Evolutionary conservation across 1,140 invertebrate genomes (phyloP).

Genomic region (Eumeta japonica): DNA sequence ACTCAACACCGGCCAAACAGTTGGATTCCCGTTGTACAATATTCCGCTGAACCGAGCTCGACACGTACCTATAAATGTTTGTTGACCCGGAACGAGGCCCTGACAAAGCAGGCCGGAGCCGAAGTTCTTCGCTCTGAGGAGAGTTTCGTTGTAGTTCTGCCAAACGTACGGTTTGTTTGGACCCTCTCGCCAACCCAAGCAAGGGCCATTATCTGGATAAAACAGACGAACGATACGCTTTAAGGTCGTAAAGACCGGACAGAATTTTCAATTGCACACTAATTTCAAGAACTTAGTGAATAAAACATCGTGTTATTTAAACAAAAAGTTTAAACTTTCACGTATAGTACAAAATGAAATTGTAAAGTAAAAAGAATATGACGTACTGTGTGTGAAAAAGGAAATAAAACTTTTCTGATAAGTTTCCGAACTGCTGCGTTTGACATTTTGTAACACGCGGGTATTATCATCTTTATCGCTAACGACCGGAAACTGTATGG

Average conservation of each 20-base stretch:
- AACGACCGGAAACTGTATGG: conserved; percentile 36
- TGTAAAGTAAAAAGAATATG: too few species aligned
- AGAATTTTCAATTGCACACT: conserved; percentile 1
- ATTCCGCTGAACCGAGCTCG: neutral
- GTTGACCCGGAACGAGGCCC: conserved; percentile 71
- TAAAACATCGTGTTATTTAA: too few species aligned
- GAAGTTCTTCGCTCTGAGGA: conserved; percentile 87
- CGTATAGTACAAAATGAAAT: too few species aligned
- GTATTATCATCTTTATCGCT: conserved; percentile 39
- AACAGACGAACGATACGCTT: too few species aligned
- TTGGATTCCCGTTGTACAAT: too few species aligned
- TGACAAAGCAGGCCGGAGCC: conserved; percentile 84
- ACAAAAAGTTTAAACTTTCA: too few species aligned
- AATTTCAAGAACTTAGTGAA: too few species aligned
- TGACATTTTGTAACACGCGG: conserved; percentile 33
- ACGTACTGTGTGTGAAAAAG: too few species aligned
- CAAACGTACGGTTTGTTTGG: conserved; percentile 83
- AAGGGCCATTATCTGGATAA: conserved; percentile 82
- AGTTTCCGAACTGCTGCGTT: too few species aligned
- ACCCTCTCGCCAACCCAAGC: conserved; percentile 86
- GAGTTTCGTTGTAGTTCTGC: conserved; percentile 91
- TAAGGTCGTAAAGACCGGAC: conserved; percentile 1
- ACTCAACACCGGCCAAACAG: too few species aligned
- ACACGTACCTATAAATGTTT: conserved; percentile 72
- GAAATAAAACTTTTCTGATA: too few species aligned